Evolutionary conservation across 2,113 vertebrate species (phyloP), one percentile per base, ranked within the genome.

Genomic region (Nymphicus hollandicus): DNA sequence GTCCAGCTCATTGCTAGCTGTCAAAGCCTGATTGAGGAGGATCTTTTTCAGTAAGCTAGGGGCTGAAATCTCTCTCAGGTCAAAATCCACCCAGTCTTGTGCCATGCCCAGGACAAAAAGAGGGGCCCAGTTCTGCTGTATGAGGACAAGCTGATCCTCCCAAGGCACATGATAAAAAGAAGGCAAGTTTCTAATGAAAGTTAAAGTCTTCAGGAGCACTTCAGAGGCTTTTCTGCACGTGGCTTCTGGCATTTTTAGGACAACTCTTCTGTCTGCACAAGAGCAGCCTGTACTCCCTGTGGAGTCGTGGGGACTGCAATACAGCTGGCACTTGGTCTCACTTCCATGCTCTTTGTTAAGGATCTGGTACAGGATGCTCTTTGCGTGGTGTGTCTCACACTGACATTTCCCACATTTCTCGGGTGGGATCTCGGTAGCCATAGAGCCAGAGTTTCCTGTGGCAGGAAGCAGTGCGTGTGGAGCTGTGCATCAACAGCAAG

Each of bases 181-280:
- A 71, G 96, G 96, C 52, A 98, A 77, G 55, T 97, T 97, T 91
- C 91, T 96, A 70, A 97, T 86, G 81, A 97, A 97, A 91, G 73
- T 31, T 81, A 77, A 79, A 39, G 89, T 97, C 81, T 97, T 98
- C 74, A 96, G 28, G 79, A 97, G 79, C 41, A 97, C 96, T 73
- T 96, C 92, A n/a, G 81, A 96, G 64, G 95, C 93, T 87, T 72
- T 96, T 74, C 61, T 92, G 56, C 95, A 82, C 0, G 50, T 93
- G 44, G 29, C 18, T 87, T 93, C 91, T 55, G 97, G 93, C 1
- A 41, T 92, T 95, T 84, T 89, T 53, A 97, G 93, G 23, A 77
- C 80, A 61, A 65, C 95, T 74, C 71, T 89, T 80, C 88, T 87
- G 10, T 31, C 43, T 11, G n/a, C 52, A 27, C 92, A 93, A 43